Percentiles rank a stretch among this genome's conserved stretches.
Evolutionary conservation across 92 coral and sea anemone species (phyloP).

Genomic region (Diadumene lineata): DNA sequence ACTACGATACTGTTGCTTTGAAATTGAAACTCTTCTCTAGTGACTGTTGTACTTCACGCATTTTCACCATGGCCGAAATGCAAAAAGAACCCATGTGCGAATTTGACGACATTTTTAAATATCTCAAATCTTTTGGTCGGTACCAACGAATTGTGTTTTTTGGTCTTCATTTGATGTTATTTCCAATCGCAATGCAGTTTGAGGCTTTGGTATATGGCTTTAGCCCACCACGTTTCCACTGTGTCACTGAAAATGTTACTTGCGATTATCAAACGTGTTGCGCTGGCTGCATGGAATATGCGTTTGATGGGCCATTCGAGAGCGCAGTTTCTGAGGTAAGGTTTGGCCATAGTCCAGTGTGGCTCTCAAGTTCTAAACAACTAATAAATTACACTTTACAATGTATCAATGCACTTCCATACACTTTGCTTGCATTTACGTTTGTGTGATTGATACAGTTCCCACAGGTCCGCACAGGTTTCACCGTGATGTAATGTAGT

Average conservation of each 20-base stretch:
- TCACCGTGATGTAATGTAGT: no score
- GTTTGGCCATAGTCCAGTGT: no score
- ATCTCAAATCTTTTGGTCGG: slow-evolving; percentile 46
- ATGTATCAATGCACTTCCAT: no score
- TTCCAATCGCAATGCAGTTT: slow-evolving; percentile 48
- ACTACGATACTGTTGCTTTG: no score
- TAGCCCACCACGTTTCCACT: slow-evolving; percentile 51
- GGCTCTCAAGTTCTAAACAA: no score
- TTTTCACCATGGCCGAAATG: neutral
- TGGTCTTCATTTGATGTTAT: slow-evolving; percentile 18
- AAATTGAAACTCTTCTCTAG: no score
- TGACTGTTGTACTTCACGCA: no score
- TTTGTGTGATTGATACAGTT: no score
- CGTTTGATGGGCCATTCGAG: slow-evolving; percentile 19
- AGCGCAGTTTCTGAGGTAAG: slow-evolving; percentile 27
- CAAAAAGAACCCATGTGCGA: slow-evolving; percentile 3
- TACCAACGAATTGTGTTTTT: slow-evolving; percentile 44
- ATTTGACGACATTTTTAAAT: slow-evolving; percentile 53
- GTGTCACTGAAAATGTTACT: slow-evolving; percentile 28
- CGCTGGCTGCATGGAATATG: slow-evolving; percentile 21
- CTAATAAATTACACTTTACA: no score
- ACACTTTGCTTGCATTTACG: no score
- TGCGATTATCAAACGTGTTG: slow-evolving; percentile 32
- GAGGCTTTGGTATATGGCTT: slow-evolving; percentile 42
- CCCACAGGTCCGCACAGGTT: no score